A percentile compares a stretch with the other conserved stretches of the same genome.
Conservation (phyloP, 2,888 invertebrate genomes). For the Clivina fossor region DNA sequence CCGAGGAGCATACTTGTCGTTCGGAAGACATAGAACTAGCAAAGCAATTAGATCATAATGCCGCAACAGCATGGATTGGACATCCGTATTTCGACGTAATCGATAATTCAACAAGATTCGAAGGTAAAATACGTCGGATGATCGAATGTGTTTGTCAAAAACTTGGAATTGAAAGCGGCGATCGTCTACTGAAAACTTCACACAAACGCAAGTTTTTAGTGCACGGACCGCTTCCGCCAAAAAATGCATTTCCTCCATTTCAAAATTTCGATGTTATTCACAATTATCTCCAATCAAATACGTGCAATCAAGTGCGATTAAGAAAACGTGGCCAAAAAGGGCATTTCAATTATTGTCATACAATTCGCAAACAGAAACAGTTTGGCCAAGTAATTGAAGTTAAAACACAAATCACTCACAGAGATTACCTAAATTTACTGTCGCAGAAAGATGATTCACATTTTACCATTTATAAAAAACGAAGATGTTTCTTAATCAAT, state of each 20-base stretch:
- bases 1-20: constrained; percentile 92
- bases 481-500: constrained; percentile 94
- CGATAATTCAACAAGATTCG: constrained; percentile 96
- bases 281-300: constrained; percentile 90
- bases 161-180: constrained; percentile 92
- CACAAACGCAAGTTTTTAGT: constrained; percentile 96
- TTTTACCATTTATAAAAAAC: constrained; percentile 90
- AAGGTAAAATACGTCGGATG: constrained; percentile 92
- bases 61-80: constrained; percentile 97
- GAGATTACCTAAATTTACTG: constrained; percentile 88
- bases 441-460: constrained; percentile 91
- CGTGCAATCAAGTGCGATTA: constrained; percentile 86
- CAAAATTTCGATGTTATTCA: constrained; percentile 98
- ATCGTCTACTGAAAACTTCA: constrained; percentile 87
- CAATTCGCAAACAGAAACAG: constrained; percentile 81
- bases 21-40: constrained; percentile 91
- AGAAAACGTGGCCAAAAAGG: constrained; percentile 93
- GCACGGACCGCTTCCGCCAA: constrained; percentile 67
- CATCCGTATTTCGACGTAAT: constrained; percentile 99
- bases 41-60: constrained; percentile 84
- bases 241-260: constrained; percentile 77
- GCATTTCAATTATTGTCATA: constrained; percentile 88
- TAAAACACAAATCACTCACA: constrained; percentile 86
- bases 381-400: constrained; percentile 93
- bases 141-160: constrained; percentile 91